Conservation (phyloP, 1,140 invertebrate genomes). For the Monomorium pharaonis region DNA sequence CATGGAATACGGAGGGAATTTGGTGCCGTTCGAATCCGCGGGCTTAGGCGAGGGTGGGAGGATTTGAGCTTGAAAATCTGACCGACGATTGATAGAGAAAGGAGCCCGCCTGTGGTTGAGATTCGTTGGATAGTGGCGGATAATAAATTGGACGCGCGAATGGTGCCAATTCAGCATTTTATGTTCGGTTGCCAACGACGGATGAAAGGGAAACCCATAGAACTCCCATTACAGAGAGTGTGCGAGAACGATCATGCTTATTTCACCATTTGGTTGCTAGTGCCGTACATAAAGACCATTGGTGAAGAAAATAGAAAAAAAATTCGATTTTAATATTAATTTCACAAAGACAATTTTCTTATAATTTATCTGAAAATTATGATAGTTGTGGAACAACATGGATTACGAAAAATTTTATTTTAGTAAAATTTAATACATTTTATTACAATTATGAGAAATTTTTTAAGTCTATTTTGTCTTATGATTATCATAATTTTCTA, state of each 20-base stretch:
- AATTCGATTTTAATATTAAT: conserved; percentile 25
- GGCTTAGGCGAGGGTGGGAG: neutral
- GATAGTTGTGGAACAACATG: no score
- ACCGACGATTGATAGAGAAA: conserved; percentile 56
- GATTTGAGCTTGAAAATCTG: conserved; percentile 29
- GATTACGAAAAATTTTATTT: no score
- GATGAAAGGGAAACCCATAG: conserved; percentile 24
- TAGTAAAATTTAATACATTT: no score
- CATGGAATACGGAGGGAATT: conserved; percentile 33
- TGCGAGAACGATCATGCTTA: conserved; percentile 21
- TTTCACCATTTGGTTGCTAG: neutral
- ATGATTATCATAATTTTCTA: no score
- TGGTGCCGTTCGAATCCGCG: conserved; percentile 15
- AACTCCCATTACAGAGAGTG: conserved; percentile 23
- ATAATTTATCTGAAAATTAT: no score
- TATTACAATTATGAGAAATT: no score
- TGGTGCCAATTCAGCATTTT: conserved; percentile 64
- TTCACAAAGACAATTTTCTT: neutral
- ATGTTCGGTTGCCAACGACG: conserved; percentile 46
- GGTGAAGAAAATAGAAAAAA: neutral
- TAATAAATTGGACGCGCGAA: conserved; percentile 65
- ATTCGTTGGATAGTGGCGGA: neutral
- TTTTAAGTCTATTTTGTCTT: no score
- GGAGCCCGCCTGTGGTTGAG: conserved; percentile 21
- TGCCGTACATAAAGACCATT: neutral